Conservation (phyloP, 2,113 vertebrate species). For the Corvus cornix region DNA sequence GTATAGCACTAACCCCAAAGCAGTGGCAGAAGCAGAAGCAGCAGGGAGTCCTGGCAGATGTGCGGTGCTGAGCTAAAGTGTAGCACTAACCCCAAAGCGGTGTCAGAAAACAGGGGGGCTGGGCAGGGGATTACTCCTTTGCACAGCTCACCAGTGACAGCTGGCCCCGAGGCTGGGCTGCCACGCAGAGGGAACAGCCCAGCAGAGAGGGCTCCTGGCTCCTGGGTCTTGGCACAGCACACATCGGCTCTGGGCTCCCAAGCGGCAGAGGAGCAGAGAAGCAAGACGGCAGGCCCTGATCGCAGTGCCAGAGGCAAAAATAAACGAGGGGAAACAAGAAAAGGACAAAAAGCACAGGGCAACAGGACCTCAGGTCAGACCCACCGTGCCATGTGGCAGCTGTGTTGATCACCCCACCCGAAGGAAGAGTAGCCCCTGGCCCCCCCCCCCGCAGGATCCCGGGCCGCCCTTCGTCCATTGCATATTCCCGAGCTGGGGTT, state of each 20-base stretch:
- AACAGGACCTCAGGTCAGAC: background rate
- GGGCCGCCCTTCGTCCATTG: accelerated
- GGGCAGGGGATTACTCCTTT: too few relatives aligned
- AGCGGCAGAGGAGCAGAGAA: background rate
- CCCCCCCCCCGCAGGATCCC: accelerated
- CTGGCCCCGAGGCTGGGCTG: too few relatives aligned
- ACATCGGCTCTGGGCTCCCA: background rate
- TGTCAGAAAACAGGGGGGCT: too few relatives aligned
- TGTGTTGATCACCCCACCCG: background rate
- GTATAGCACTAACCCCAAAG: background rate
- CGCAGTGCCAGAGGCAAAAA: background rate
- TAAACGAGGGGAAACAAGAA: background rate
- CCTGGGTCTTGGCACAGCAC: too few relatives aligned
- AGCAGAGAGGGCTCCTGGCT: too few relatives aligned
- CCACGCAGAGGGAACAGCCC: too few relatives aligned
- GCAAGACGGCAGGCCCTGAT: background rate
- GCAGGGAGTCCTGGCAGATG: background rate
- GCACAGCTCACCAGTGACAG: too few relatives aligned
- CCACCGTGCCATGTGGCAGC: background rate
- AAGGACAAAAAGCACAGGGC: background rate
- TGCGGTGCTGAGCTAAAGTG: too few relatives aligned
- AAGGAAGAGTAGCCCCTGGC: background rate
- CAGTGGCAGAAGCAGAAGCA: background rate
- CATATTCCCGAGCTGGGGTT: accelerated
- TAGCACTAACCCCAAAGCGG: too few relatives aligned